phyloP scores from a whole-genome alignment of 92 coral and sea anemone genomes.

The Phenganax stokvisi region DNA sequence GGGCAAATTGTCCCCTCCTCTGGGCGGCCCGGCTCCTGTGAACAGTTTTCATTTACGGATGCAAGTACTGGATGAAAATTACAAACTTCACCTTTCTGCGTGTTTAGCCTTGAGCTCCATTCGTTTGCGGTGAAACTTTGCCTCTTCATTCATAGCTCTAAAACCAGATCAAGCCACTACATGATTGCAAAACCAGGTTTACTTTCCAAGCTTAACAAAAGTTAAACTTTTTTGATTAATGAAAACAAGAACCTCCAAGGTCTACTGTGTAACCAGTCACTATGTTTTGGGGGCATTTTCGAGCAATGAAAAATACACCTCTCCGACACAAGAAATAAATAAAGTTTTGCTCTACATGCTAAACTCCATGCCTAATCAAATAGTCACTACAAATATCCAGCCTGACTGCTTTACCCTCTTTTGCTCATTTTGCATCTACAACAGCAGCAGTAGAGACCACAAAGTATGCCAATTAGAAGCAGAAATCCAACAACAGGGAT shows the following conservation, averaged over 20 bases:
- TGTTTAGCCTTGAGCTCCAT: conserved; percentile 35
- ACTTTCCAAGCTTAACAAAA: no score
- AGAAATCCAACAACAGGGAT: conserved; percentile 19
- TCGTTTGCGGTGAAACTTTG: conserved; percentile 36
- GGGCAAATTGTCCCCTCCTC: no score
- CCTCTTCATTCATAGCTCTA: conserved; percentile 25
- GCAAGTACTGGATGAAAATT: no score
- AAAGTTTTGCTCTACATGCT: not conserved
- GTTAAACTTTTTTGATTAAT: no score
- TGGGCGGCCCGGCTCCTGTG: no score
- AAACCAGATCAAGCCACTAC: not conserved
- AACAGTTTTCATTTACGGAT: not conserved
- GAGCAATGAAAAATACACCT: no score
- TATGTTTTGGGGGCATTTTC: no score
- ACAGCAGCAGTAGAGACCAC: conserved; percentile 32
- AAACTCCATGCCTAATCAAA: not conserved
- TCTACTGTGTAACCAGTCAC: no score
- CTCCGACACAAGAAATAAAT: no score
- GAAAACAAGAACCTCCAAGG: no score
- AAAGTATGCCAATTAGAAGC: not conserved
- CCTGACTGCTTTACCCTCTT: not conserved
- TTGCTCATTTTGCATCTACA: conserved; percentile 20
- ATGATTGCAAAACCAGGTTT: not conserved
- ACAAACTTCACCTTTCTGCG: conserved; percentile 19
- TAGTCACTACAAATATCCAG: not conserved